Evolutionary conservation across 2,888 invertebrate genomes (phyloP), one percentile per base, ranked within the genome.

Genomic region (Ectobius pallidus): DNA sequence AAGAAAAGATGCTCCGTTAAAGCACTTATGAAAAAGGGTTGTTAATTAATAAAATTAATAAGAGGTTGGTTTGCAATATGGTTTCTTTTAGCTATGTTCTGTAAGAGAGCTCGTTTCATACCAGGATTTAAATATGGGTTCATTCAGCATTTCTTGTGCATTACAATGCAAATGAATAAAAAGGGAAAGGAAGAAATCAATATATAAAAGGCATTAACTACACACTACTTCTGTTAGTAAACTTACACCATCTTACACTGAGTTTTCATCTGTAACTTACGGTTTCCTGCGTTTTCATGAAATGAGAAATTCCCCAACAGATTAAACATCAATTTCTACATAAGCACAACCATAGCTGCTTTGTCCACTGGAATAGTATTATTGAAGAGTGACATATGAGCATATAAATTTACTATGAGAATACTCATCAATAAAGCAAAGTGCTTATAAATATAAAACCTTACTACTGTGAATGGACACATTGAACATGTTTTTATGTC

Each of bases 201-300:
- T 52, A 52, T 52, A 6, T 14, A 52, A 52, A 4, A 52, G 52
- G 52, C 52, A 1, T 52, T 52, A n/a, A 30, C 30, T 44, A 65
- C 44, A 65, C 7, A 46, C 65, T 65, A 65, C 65, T 27, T 39
- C 18, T 46, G 46, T 27, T 46, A 65, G 30, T 65, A 46, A 65
- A 65, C 65, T 65, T 65, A 65, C 65, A 46, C 65, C 65, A 44
- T 25, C 44, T 46, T 46, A 65, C 44, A 44, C 65, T 65, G 65
- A 65, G 61, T 46, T 46, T 44, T 61, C 49, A 73, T 55, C 52
- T 11, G 63, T 73, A 80, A 91, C 91, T 91, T 91, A 91, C 91
- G 90, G 89, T 88, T 90, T 91, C 91, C 91, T 91, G 90, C 85
- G 58, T 67, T 80, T 70, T 79, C 80, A 81, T 81, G 81, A 79